Base-by-base conservation (phyloP, 2,113 vertebrate species). In the Fulica atra region DNA sequence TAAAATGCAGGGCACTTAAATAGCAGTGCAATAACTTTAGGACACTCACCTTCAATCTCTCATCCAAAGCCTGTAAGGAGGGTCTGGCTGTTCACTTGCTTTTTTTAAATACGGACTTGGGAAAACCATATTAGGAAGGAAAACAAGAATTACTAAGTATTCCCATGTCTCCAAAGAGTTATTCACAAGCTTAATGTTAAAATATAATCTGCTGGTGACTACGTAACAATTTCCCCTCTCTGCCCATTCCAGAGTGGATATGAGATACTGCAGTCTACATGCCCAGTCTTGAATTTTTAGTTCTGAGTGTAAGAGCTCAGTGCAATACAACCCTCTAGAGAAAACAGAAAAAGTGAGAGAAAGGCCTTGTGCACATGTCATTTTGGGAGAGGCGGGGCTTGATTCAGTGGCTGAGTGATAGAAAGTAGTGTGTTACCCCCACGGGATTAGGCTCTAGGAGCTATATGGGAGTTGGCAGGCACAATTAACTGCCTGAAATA, bases 171-270 rank as follows among this genome's bases (percentile, higher is more conserved):
- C 88, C 80, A 84, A 93, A 35, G 65, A 93, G 42, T 66, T 92
- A 89, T 74, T 92, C 83, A 79, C 42, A 60, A 78, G 4, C 29
- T 46, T 68, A 70, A 81, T n/a, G 42, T 78, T 90, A 68, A 91
- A 15, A 93, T 92, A 61, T n/a, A 89, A 95, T 95, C 92, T 94
- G 71, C 60, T 74, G 53, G 12, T 53, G 42, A 84, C 88, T 92
- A 95, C 0, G 3, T 93, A 96, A 91, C 31, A 60, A 92, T 78
- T 95, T 95, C 93, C 92, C 88, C 65, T 91, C 70, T 95, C 94
- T 91, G 77, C 61, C 72, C 65, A 40, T 86, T 93, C 44, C 72
- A 92, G 71, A 81, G 72, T 86, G 68, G 31, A 35, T 95, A 77
- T 51, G 83, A 70, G 83, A 86, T 91, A 92, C 51, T 81, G 48